phyloP scores from a whole-genome alignment of 2,113 vertebrate genomes.

The Ptilonorhynchus violaceus region DNA sequence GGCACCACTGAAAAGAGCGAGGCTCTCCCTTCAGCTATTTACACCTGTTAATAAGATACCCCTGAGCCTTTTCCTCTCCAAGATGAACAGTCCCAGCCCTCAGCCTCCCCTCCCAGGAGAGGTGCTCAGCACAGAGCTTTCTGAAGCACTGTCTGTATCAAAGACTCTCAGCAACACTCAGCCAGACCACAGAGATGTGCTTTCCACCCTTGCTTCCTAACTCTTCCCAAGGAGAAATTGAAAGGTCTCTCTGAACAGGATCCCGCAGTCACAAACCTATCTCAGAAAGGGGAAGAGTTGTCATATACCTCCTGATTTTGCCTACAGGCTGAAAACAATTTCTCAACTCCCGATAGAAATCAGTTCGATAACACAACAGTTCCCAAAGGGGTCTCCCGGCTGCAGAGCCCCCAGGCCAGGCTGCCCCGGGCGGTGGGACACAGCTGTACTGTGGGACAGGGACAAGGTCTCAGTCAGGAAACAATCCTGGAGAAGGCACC shows the following conservation, averaged over 20 bases:
- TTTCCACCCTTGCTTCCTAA: fast-evolving
- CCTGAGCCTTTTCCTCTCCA: background rate
- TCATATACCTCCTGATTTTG: background rate
- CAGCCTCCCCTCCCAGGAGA: fast-evolving
- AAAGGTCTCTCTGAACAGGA: background rate
- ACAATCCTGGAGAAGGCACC: background rate
- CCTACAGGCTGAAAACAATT: fast-evolving
- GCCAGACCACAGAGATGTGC: fast-evolving
- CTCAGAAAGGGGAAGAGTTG: background rate
- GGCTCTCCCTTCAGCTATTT: background rate
- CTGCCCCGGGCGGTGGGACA: fast-evolving
- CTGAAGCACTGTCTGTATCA: fast-evolving
- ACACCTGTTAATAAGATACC: background rate
- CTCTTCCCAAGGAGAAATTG: background rate
- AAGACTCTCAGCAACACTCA: background rate
- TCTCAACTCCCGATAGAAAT: background rate
- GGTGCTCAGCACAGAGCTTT: background rate
- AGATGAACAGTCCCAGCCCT: fast-evolving
- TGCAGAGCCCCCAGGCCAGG: too few relatives aligned
- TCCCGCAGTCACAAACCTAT: background rate
- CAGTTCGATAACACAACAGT: fast-evolving
- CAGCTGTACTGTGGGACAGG: fast-evolving
- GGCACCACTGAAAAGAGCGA: background rate
- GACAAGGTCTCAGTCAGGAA: fast-evolving
- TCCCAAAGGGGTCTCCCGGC: too few relatives aligned